Base-by-base conservation (phyloP, 2,113 vertebrate genomes). In the Nycticryphes semicollaris region DNA sequence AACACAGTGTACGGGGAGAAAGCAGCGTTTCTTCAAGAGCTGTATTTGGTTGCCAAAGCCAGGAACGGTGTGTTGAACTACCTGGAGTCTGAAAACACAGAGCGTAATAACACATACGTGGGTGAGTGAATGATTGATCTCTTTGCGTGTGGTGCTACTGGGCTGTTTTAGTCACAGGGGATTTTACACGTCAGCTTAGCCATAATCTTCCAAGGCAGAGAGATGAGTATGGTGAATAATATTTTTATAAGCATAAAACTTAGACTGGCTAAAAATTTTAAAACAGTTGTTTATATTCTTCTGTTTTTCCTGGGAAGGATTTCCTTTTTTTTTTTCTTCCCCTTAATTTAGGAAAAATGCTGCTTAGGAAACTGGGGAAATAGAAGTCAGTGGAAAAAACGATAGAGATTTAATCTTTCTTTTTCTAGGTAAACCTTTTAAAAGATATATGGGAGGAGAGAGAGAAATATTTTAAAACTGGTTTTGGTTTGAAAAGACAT, bases 1-100 rank as follows among this genome's bases (percentile, higher is more conserved):
- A 96, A 85, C 57, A 9, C 64, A 0, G 74, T 84, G 41, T 96
- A 92, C 3, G 96, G 95, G 67, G 94, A 97, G 84, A 94, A 73
- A 50, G 62, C 81, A 47, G 30, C 0, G 0, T 48, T 62, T 45
- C 92, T 97, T 2, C 51, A 59, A 18, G 77, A 91, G 24, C 3
- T 67, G 3, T 89, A 79, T 16, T 1, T 21, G 35, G 15, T 19
- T 10, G 77, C 84, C 67, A 96, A 78, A 23, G 94, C 93, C 79
- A 80, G 51, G 17, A 27, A 23, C 0, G 23, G 79, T 0, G 45
- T 60, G 3, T 5, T 96, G 25, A 62, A 93, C 88, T 96, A 96
- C 77, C 66, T 94, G 48, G 94, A 96, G 84, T 89, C 96, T 7
- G 91, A 89, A 8, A 9, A 70, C 82, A 48, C 66, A 0, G 92